Conservation (phyloP, 2,888 invertebrate genomes). For the Ophion obscuratus region DNA sequence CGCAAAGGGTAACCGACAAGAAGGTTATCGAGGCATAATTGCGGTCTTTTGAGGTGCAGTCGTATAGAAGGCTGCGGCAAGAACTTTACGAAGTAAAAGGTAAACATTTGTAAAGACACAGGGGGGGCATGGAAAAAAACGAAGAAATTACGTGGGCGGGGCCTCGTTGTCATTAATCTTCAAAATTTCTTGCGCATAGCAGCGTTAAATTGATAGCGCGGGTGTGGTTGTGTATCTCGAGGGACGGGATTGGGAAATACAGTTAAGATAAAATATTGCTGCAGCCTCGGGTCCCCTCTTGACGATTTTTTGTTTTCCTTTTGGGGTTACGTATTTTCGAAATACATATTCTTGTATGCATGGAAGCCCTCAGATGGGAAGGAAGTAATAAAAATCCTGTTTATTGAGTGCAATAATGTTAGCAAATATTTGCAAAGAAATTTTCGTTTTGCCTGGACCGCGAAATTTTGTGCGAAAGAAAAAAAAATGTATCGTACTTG, state of each 20-base stretch:
- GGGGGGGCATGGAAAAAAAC: background rate
- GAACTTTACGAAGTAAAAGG: constrained; percentile 53
- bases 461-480: background rate
- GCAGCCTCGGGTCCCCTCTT: no score
- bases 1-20: constrained; percentile 2
- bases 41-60: constrained; percentile 40
- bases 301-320: no score
- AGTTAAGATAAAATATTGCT: background rate
- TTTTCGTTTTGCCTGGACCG: no score
- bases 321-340: no score
- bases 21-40: constrained; percentile 32
- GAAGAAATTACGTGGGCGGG: background rate
- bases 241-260: background rate
- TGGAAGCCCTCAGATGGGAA: no score
- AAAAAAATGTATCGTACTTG: no score
- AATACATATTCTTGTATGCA: no score
- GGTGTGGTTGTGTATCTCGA: no score
- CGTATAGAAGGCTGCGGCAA: constrained; percentile 11
- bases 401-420: background rate
- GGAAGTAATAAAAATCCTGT: no score
- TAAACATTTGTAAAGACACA: constrained; percentile 31
- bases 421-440: background rate
- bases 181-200: constrained; percentile 32
- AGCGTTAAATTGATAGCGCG: constrained; percentile 14
- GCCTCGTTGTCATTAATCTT: constrained; percentile 43